Conservation (phyloP, 1,140 invertebrate species). For the Batillaria attramentaria region DNA sequence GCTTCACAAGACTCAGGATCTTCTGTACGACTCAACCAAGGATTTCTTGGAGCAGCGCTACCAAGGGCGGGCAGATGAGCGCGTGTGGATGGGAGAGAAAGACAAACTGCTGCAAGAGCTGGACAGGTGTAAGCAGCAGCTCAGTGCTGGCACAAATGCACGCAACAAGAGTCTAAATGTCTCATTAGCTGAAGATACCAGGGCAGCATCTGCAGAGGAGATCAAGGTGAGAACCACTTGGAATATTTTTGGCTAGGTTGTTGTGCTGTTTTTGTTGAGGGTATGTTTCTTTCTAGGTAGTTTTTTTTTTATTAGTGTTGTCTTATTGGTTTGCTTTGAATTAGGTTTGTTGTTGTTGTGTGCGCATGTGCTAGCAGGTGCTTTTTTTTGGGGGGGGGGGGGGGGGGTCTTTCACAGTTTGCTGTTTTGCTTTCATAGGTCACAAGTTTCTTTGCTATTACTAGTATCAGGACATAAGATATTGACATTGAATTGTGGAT, state of each 20-base stretch:
- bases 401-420: too few relatives aligned
- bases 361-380: too few relatives aligned
- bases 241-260: too few relatives aligned
- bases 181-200: conserved; percentile 49
- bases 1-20: conserved; percentile 71
- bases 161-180: conserved; percentile 47
- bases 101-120: conserved; percentile 68
- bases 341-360: too few relatives aligned
- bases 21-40: conserved; percentile 71
- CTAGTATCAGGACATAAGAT: too few relatives aligned
- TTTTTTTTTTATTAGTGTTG: too few relatives aligned
- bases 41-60: conserved; percentile 70
- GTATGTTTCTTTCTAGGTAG: too few relatives aligned
- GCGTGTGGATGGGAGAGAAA: conserved; percentile 72
- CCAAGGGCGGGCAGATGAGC: conserved; percentile 65
- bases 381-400: too few relatives aligned
- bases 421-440: neutral
- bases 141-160: conserved; percentile 37
- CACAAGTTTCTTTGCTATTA: too few relatives aligned
- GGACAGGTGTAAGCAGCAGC: conserved; percentile 62
- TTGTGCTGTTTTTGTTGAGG: too few relatives aligned
- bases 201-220: conserved; percentile 58
- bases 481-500: too few relatives aligned
- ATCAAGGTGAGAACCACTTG: conserved; percentile 55
- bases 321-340: too few relatives aligned